Base-by-base conservation (phyloP, 1,140 invertebrate species). In the Grapholita molesta region DNA sequence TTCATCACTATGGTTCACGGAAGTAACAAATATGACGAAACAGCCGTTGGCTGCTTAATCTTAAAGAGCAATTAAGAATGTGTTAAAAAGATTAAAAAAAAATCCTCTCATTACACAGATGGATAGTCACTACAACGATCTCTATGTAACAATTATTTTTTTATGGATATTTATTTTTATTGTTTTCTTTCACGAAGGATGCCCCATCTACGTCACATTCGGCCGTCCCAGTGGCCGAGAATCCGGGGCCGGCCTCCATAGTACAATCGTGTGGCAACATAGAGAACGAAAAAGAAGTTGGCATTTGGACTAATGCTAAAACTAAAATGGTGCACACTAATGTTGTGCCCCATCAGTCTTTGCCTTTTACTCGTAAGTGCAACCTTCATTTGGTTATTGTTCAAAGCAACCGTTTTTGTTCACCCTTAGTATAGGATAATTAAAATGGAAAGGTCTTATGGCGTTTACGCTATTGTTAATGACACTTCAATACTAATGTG, bases 231-330 rank as follows among this genome's bases (percentile, higher is more conserved):
- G 71, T 78, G 2, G 78, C 73, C 9, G 86, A 89, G 67, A 82
- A 86, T 21, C 84, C 87, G 21, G 88, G 85, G 2, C 84, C 85
- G 9, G 79, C 83, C 21, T 92, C 91, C 38, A 65, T 92, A 65
- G 81, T 92, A 5, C 89, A 92, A 68, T 78, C 85, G 5, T 89
- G 79, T 65, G 72, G 74, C 66, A 88, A 89, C 74, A 74, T 87
- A 32, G 90, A 92, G 66, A 92, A 92, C 74, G 84, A 92, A 66
- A 91, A 86, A 68, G 92, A 92, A 85, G 81, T 92, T 66, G 92
- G 92, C 11, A 88, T 92, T 7, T 92, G 92, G 92, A 89, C 85
- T 21, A 92, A 92, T 61, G 85, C 90, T n/a, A 88, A 90, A 68
- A 91, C 84, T 4, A 92, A 92, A 80, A 91, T 89, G 85, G 88